Base-by-base conservation (phyloP, 2,113 vertebrate genomes). In the Campylorhamphus procurvoides region DNA sequence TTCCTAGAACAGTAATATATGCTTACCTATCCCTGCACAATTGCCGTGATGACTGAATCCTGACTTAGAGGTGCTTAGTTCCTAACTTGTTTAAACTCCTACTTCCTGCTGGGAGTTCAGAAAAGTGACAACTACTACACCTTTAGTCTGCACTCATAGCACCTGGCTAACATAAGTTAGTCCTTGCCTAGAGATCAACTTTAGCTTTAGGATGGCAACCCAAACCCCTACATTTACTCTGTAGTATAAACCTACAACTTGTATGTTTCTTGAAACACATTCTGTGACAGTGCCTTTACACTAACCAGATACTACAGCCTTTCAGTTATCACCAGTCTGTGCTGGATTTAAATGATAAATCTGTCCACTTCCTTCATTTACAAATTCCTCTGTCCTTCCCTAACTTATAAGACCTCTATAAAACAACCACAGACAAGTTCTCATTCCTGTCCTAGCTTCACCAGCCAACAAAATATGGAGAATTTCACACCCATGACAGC, bases 111-210 rank as follows among this genome's bases (percentile, higher is more conserved):
- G 23, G 44, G 22, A 56, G 29, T 46, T 85, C 35, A 72, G 27
- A 12, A 47, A 73, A 89, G n/a, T 39, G 46, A 42, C 29, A 74
- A 39, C 11, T 9, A 37, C 14, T 12, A 27, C 5, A 52, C 10
- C 28, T 85, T 42, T 49, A 33, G 23, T 42, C 0, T 0, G 12
- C 49, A 59, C 23, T 64, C 39, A 27, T 4, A 67, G 9, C 6
- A 12, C 25, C 69, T 72, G n/a, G 33, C n/a, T 81, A 53, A 68
- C 20, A 23, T 6, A 71, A 28, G 6, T 33, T 27, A 40, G 14
- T 53, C 15, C 25, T 59, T 88, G 31, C 19, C n/a, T 25, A 24
- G 6, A 86, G 27, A 24, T 55, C 67, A 58, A 17, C 42, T 92
- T 58, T 18, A 62, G 29, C 47, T 91, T 78, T 52, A 44, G 49